Evolutionary conservation across 2,113 vertebrate species (phyloP), one percentile per base, ranked within the genome.

Genomic region (Trinectes maculatus): DNA sequence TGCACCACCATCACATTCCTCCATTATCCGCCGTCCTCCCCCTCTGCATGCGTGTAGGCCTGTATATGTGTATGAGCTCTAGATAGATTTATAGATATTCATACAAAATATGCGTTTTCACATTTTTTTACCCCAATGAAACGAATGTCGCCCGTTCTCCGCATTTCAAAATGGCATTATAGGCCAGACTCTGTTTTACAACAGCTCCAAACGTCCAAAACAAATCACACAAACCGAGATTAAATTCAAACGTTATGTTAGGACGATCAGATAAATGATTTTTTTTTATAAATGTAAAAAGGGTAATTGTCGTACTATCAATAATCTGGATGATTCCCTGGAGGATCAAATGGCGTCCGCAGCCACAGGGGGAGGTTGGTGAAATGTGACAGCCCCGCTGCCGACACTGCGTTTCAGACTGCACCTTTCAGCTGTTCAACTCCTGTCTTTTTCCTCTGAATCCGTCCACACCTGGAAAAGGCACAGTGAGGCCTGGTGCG

Each of bases 291-390:
- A 34, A 8, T 34, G 19, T 15, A 12, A 46, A 28, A 7, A 26
- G 26, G 16, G 22, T 28, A 18, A 4, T 42, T 18, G n/a, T n/a
- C n/a, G n/a, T n/a, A n/a, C n/a, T n/a, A n/a, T n/a, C n/a, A n/a
- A n/a, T 64, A 51, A 53, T 62, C 48, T 56, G 3, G 15, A 12
- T 63, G 6, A 37, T 73, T 58, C 56, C 60, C 74, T 31, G 1
- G 33, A 39, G 55, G 60, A 70, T 77, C 47, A 69, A 82, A 82
- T 74, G 79, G 73, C 57, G 79, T 47, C 54, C 34, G 22, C 40
- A 31, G 49, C 37, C 71, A 9, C 16, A 16, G 10, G 25, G 43
- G 48, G 36, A 40, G 63, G 31, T 46, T 42, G 37, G 4, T 42
- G 21, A 34, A 34, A 62, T 47, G 24, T 49, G 42, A 34, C 54